Conservation (phyloP, 2,797 vertebrate species). For the Chiloscyllium punctatum region DNA sequence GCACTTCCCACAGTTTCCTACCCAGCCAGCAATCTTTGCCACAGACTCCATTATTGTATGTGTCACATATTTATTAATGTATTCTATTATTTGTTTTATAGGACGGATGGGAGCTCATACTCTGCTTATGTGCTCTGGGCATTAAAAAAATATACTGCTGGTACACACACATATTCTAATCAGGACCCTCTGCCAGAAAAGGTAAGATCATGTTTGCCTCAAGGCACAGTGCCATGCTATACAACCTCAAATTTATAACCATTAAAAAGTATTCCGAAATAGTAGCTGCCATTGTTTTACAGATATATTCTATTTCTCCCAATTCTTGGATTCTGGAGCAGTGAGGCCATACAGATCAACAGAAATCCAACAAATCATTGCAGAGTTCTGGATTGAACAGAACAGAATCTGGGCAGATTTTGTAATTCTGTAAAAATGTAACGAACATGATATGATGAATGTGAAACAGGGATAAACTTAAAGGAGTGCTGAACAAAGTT, state of each 20-base stretch:
- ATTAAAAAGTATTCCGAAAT: neutral
- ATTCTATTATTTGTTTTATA: neutral
- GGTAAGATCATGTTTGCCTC: neutral
- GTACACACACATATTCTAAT: neutral
- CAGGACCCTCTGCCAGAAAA: neutral
- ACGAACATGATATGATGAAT: neutral
- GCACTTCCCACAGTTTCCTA: neutral
- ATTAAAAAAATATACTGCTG: neutral
- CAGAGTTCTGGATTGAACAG: neutral
- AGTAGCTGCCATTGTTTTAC: neutral
- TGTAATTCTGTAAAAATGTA: neutral
- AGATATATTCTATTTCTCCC: neutral
- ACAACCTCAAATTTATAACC: neutral
- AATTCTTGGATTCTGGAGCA: neutral
- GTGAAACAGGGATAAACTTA: neutral
- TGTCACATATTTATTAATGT: too few relatives aligned
- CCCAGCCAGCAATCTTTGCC: neutral
- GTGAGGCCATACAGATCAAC: neutral
- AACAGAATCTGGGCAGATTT: conserved; percentile 6
- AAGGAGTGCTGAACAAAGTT: neutral
- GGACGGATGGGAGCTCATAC: neutral
- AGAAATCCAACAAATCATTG: neutral
- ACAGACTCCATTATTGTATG: neutral
- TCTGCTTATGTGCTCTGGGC: too few relatives aligned
- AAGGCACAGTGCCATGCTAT: neutral